phyloP scores from a whole-genome alignment of 2,888 invertebrate genomes.

The Heliothis peltigera region DNA sequence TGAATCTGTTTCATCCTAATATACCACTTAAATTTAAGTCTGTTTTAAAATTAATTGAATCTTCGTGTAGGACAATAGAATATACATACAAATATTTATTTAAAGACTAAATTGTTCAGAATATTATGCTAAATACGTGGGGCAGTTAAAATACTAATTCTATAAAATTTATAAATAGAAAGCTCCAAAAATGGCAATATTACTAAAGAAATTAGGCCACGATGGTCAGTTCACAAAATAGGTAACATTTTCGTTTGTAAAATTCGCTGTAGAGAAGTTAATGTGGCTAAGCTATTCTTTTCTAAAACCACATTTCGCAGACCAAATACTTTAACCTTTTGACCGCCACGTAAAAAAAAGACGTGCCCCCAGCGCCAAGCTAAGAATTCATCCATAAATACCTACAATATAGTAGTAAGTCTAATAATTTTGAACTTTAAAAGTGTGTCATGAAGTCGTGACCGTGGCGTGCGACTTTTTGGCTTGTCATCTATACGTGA shows the following conservation, averaged over 20 bases:
- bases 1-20: not conserved
- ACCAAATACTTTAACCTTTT: not conserved
- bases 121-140: constrained; percentile 26
- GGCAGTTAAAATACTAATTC: constrained; percentile 5
- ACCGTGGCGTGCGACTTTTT: too few relatives aligned
- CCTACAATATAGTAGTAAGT: too few relatives aligned
- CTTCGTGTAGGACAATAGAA: not conserved
- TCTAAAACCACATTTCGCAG: not conserved
- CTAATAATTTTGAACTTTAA: too few relatives aligned
- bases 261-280: not conserved
- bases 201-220: constrained; percentile 34
- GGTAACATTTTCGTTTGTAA: not conserved
- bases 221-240: constrained; percentile 13
- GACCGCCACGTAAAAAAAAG: too few relatives aligned
- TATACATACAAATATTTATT: not conserved
- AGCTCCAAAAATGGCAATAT: constrained; percentile 46
- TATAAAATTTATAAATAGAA: constrained; percentile 24
- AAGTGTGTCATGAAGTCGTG: too few relatives aligned
- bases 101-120: constrained; percentile 3
- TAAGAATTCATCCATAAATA: too few relatives aligned
- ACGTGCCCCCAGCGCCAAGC: too few relatives aligned
- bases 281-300: not conserved
- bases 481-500: too few relatives aligned
- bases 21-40: not conserved
- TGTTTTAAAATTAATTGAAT: constrained; percentile 8